Base-by-base conservation (phyloP, 2,888 invertebrate genomes). In the Lobophora halterata region DNA sequence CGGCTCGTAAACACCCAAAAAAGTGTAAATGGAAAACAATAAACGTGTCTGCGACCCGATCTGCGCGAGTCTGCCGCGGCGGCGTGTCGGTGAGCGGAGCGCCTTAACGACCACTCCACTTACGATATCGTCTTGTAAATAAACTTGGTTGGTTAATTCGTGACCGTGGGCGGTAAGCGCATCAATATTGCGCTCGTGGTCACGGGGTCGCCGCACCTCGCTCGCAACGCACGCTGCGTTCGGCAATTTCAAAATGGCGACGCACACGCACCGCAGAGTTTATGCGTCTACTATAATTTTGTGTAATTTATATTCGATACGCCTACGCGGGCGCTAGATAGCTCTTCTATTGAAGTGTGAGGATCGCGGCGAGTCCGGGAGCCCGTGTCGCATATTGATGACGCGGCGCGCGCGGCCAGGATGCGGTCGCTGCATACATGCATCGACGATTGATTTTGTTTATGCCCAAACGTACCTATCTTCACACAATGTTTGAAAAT, bases 291-390 rank as follows among this genome's bases (percentile, higher is more conserved):
- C 71, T 71, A 74, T 73, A 72, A 74, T 73, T 72, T 81, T 64
- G 73, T 76, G 73, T 80, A 80, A 80, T 86, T 83, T 82, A 83
- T 82, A 86, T 86, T 82, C 86, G 76, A 75, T 79, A 69, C 80
- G 72, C 65, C 49, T 31, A 27, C 31, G 66, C 77, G 75, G 78
- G 70, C 63, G 58, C 58, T 77, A 72, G 74, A 77, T 79, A 75
- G 71, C 70, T 71, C 71, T 71, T 65, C 78, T 75, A 79, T 81
- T 79, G 80, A 79, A 74, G 79, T 79, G 69, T 67, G 43, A 47
- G 41, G 68, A 65, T 61, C 66, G 68, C 61, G 62, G 61, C 60
- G 63, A 71, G 78, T 78, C 79, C 79, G 79, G 77, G 76, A 71
- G 66, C 60, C 49, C 50, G 58, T 52, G 50, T 46, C 49, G 82